Conservation (phyloP, 92 coral and sea anemone genomes). For the Pocillopora meandrina region DNA sequence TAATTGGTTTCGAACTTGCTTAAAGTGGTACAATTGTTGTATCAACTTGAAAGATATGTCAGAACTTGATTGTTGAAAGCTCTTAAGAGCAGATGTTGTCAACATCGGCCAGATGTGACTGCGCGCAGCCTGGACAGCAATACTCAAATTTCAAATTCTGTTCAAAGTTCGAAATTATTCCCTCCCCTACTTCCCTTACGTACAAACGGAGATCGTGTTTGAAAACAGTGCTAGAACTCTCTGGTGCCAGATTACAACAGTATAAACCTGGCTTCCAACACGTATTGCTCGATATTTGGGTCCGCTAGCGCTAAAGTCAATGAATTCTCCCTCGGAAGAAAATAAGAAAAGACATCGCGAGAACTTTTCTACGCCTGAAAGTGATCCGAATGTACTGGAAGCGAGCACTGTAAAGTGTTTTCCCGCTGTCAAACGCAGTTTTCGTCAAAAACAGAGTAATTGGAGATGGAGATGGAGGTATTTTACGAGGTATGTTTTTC, state of each 20-base stretch:
- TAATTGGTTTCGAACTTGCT: not conserved
- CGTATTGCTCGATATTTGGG: not conserved
- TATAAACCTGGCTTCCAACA: slow-evolving; percentile 14
- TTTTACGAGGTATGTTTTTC: slow-evolving; percentile 73
- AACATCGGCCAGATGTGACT: slow-evolving; percentile 1
- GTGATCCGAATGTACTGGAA: slow-evolving; percentile 28
- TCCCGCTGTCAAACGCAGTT: slow-evolving; percentile 53
- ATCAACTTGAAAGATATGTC: not conserved
- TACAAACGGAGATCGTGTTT: not conserved
- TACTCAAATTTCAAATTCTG: slow-evolving; percentile 31
- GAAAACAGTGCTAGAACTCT: slow-evolving; percentile 4
- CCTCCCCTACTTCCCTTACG: slow-evolving; percentile 18
- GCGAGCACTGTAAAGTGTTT: slow-evolving; percentile 29
- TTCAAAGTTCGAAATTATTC: slow-evolving; percentile 36
- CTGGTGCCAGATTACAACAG: slow-evolving; percentile 11
- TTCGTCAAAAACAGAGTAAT: slow-evolving; percentile 58
- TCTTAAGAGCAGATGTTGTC: not conserved
- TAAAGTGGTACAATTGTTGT: not conserved
- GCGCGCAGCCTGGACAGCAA: slow-evolving; percentile 30
- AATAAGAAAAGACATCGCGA: slow-evolving; percentile 4
- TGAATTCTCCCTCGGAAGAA: slow-evolving; percentile 30
- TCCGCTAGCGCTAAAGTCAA: slow-evolving; percentile 27
- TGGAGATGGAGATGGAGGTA: slow-evolving; percentile 84
- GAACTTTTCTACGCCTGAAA: slow-evolving; percentile 6
- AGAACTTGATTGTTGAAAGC: not conserved